These are phyloP conservation scores for Oceanites oceanicus DNA, from an alignment of 2,113 vertebrate genomes.

Conservation along the genomic window DNA sequence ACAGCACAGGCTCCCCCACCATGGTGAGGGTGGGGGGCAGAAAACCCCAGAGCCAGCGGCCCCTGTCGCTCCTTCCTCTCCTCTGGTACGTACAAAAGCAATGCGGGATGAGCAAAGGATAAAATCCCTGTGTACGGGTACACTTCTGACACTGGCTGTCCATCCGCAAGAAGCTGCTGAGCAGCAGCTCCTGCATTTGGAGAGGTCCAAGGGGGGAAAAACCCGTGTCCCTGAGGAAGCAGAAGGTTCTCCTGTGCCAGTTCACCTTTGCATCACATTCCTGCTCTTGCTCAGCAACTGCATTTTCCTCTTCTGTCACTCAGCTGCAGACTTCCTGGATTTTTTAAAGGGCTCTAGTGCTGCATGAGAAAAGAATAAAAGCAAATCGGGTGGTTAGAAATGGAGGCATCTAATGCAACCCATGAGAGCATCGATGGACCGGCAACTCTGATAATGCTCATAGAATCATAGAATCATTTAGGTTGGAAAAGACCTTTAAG, in stretches of 20 bases:
- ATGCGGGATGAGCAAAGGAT: neutral
- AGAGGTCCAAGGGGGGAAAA: neutral
- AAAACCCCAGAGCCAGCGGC: neutral
- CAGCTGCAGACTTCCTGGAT: neutral
- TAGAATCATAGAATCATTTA: too few relatives aligned
- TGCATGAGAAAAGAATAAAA: neutral
- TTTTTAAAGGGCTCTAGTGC: neutral
- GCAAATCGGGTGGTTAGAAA: neutral
- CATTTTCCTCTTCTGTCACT: neutral
- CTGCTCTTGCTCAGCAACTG: neutral
- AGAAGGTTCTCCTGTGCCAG: neutral
- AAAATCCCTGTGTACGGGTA: neutral
- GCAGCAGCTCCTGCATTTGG: neutral
- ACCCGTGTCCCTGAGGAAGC: fast-evolving
- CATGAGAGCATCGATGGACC: neutral
- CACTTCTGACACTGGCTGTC: neutral
- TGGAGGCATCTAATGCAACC: neutral
- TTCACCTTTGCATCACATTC: neutral
- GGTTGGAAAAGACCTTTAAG: too few relatives aligned
- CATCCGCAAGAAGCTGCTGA: neutral
- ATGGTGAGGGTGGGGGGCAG: fast-evolving
- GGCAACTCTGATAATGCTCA: neutral
- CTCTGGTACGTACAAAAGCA: neutral
- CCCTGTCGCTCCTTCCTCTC: neutral
- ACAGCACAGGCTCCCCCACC: neutral